phyloP scores from a whole-genome alignment of 2,797 vertebrate genomes.

The Notolabrus celidotus region DNA sequence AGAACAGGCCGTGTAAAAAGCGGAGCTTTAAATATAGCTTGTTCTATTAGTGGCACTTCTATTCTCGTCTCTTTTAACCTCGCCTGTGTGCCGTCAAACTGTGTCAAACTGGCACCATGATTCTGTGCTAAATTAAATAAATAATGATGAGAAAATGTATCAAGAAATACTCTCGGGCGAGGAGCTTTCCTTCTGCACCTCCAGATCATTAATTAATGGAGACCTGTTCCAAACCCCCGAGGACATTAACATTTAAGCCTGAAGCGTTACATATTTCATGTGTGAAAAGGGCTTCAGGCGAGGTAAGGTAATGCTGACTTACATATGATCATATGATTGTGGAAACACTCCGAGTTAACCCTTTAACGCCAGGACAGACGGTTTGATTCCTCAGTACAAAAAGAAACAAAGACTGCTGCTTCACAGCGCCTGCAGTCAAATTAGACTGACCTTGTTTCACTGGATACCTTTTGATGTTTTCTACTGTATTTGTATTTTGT shows the following conservation, averaged over 20 bases:
- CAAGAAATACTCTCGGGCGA: neutral
- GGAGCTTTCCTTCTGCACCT: neutral
- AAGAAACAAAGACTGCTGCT: neutral
- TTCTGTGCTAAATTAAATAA: neutral
- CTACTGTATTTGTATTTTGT: slow-evolving; percentile 26
- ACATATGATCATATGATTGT: neutral
- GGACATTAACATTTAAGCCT: slow-evolving; percentile 7
- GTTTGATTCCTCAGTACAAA: neutral
- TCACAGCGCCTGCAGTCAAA: neutral
- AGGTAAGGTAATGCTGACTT: neutral
- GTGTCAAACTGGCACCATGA: neutral
- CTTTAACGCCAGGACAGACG: neutral
- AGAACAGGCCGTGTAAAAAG: neutral
- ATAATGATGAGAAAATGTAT: neutral
- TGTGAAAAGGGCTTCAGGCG: neutral
- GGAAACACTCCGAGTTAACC: neutral
- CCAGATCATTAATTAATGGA: slow-evolving; percentile 6
- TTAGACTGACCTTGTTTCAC: neutral
- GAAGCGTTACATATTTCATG: neutral
- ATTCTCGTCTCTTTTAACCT: neutral
- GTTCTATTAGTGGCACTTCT: neutral
- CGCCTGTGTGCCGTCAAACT: neutral
- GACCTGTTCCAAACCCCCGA: neutral
- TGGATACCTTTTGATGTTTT: neutral
- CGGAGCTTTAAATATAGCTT: neutral